These are phyloP conservation scores for Myotis daubentonii DNA, from an alignment of 2,797 vertebrate species.

Conservation along the genomic window DNA sequence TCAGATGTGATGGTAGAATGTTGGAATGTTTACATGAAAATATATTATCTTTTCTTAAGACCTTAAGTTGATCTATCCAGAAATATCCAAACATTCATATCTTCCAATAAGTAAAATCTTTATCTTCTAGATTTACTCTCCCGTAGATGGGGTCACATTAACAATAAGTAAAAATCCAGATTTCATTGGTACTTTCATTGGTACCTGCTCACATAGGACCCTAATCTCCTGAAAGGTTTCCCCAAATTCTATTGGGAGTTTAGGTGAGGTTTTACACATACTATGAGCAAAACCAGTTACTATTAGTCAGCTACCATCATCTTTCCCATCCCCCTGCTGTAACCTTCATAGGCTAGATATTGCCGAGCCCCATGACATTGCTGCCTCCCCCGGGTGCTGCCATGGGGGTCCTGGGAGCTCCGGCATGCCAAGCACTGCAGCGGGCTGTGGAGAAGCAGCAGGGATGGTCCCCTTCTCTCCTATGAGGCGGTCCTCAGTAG, in stretches of 20 bases:
- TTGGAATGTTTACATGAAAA: not conserved
- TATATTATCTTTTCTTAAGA: not conserved
- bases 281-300: no score
- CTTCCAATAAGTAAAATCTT: not conserved
- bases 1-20: not conserved
- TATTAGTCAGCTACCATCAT: not conserved
- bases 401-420: not conserved
- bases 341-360: not conserved
- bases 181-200: not conserved
- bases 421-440: no score
- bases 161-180: not conserved
- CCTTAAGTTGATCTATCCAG: not conserved
- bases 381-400: not conserved
- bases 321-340: not conserved
- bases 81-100: not conserved
- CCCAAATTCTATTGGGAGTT: no score
- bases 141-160: not conserved
- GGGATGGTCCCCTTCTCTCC: no score
- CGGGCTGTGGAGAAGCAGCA: no score
- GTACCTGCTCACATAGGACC: not conserved
- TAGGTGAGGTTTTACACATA: no score
- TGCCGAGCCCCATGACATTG: not conserved
- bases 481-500: no score
- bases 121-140: not conserved
- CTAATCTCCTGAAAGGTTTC: no score